Evolutionary conservation across 2,888 invertebrate genomes (phyloP).

Genomic region (Lasioglossum zephyrum): DNA sequence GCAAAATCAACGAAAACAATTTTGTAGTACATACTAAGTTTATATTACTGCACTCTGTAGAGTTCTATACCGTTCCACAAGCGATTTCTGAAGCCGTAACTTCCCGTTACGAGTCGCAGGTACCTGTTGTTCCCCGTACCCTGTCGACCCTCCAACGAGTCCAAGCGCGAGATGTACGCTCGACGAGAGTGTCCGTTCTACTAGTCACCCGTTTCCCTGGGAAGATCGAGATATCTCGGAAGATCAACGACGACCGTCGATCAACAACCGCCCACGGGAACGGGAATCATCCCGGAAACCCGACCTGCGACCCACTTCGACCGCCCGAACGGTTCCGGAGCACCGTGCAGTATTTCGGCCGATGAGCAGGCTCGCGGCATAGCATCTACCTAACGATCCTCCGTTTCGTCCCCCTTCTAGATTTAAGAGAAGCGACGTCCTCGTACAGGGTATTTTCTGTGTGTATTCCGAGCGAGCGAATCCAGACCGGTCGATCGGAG

Average conservation of each 20-base stretch:
- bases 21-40: too few relatives aligned
- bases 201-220: constrained; percentile 28
- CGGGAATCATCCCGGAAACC: constrained; percentile 9
- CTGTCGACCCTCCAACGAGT: not conserved
- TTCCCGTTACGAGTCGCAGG: not conserved
- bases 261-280: constrained; percentile 10
- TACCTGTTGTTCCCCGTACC: not conserved
- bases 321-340: constrained; percentile 50
- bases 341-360: constrained; percentile 83
- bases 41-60: not conserved
- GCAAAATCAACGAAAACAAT: not conserved
- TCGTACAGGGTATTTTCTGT: constrained; percentile 13
- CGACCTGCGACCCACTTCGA: constrained; percentile 1
- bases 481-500: not conserved
- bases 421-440: not conserved
- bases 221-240: constrained; percentile 12
- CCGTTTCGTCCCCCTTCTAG: constrained; percentile 26
- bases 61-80: not conserved
- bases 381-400: constrained; percentile 66
- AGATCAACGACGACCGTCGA: constrained; percentile 9
- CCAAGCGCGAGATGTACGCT: constrained; percentile 61
- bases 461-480: not conserved
- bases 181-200: constrained; percentile 42
- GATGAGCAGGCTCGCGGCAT: constrained; percentile 83
- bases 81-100: not conserved